Evolutionary conservation across 2,888 invertebrate genomes (phyloP), one percentile per base, ranked within the genome.

Genomic region (Marronus borbonicus): DNA sequence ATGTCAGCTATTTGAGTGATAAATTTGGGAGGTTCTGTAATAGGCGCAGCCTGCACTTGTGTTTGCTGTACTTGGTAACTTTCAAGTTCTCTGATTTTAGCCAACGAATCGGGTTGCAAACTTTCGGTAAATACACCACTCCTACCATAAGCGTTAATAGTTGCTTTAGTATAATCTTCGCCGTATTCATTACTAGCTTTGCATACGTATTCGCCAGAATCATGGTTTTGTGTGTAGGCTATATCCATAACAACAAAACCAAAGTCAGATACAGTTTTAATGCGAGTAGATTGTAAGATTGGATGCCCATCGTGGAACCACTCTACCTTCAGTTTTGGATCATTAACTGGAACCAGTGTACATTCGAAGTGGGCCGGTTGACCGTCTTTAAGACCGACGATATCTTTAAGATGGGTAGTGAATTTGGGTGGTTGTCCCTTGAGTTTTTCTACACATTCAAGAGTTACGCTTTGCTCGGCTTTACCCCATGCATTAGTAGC

Each of bases 221-320:
- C 98, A 84, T 97, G 97, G 82, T 94, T 94, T 90, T 97, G 96
- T 49, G 97, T 94, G 84, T 97, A 97, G n/a, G 97, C 94, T 85
- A 98, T 97, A 85, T 98, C 98, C 89, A 98, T 92, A 8, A 97
- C 94, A 12, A 98, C 97, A 87, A 96, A 98, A 69, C 98, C 98
- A 86, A 98, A 98, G 88, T 98, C 98, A 65, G 96, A 96, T 0
- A 98, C 96, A 80, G 95, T 95, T 89, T 98, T 97, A 85, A 97
- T 97, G 81, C 98, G 92, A 28, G 95, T 95, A 2, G 96, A 96
- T 86, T 97, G 96, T 78, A 96, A 92, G 82, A 99, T 89, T 0
- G 97, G 96, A 85, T 96, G 92, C 4, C 97, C 97, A 87, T 99
- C 97, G 86, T 97, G 97, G 90, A 96, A 98, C 98, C 98, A 99